Conservation (phyloP, 2,888 invertebrate genomes). For the Tupiocoris notatus region DNA sequence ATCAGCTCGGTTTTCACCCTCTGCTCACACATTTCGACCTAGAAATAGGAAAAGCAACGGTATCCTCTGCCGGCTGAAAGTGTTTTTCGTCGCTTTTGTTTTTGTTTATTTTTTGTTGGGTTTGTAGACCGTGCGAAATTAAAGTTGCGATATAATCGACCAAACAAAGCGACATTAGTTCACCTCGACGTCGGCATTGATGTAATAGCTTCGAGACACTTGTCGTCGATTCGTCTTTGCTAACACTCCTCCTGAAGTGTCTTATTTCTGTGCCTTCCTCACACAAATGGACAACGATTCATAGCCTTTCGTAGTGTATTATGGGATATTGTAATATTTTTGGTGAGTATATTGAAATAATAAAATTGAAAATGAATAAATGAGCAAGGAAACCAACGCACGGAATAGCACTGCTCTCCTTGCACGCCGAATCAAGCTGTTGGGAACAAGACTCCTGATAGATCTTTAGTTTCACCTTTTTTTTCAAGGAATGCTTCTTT, state of each 20-base stretch:
- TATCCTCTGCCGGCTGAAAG: background rate
- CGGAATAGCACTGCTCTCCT: conserved; percentile 41
- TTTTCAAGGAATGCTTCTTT: conserved; percentile 13
- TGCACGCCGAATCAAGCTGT: conserved; percentile 37
- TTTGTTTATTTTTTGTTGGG: background rate
- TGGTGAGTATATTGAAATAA: conserved; percentile 34
- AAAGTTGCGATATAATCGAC: background rate
- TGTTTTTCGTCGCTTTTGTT: background rate
- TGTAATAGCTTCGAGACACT: background rate
- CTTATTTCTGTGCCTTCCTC: conserved; percentile 39
- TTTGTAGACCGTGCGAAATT: background rate
- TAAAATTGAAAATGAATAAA: background rate
- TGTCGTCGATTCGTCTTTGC: background rate
- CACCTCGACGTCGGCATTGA: background rate
- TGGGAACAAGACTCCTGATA: conserved; percentile 32
- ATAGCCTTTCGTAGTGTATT: conserved; percentile 33
- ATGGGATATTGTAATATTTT: conserved; percentile 42
- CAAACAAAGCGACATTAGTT: background rate
- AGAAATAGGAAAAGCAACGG: background rate
- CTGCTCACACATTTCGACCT: too few species aligned
- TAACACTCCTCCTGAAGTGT: conserved; percentile 29
- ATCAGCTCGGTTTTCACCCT: background rate
- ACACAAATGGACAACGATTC: conserved; percentile 42
- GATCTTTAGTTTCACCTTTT: background rate
- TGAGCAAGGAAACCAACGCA: conserved; percentile 33